Conservation (phyloP, 2,113 vertebrate genomes). For the Malurus cyaneus region DNA sequence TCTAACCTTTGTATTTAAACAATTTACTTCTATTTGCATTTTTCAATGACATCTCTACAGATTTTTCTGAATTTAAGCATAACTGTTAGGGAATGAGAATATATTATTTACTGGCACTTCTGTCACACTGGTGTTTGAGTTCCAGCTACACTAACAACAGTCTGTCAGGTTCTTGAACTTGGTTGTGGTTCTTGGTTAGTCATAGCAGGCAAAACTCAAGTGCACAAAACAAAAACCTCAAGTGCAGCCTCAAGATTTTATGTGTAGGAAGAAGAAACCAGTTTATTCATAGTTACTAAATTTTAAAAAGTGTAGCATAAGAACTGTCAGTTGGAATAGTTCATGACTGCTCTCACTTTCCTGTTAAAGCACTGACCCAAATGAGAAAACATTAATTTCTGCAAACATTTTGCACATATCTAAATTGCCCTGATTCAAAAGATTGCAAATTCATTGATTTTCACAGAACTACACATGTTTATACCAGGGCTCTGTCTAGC, state of each 20-base stretch:
- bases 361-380: not conserved
- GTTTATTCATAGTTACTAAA: not conserved
- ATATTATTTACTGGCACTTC: not conserved
- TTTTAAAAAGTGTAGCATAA: not conserved
- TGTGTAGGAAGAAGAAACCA: not conserved
- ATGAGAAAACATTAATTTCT: not conserved
- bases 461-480: not conserved
- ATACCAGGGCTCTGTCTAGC: not conserved
- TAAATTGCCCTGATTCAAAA: not conserved
- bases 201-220: not conserved
- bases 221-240: not conserved
- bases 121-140: not conserved
- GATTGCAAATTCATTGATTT: not conserved
- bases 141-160: not conserved
- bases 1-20: conserved; percentile 47
- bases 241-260: not conserved
- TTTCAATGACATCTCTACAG: conserved; percentile 10
- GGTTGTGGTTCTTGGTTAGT: not conserved
- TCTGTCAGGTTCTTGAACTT: not conserved
- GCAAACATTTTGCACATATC: not conserved
- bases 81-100: not conserved
- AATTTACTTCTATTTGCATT: conserved; percentile 34
- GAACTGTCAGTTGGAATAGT: not conserved
- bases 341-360: not conserved
- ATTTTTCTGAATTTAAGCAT: conserved; percentile 8